These are phyloP conservation scores for Sphaerophoria rueppellii DNA, from an alignment of 2,888 invertebrate species.

Conservation along the genomic window DNA sequence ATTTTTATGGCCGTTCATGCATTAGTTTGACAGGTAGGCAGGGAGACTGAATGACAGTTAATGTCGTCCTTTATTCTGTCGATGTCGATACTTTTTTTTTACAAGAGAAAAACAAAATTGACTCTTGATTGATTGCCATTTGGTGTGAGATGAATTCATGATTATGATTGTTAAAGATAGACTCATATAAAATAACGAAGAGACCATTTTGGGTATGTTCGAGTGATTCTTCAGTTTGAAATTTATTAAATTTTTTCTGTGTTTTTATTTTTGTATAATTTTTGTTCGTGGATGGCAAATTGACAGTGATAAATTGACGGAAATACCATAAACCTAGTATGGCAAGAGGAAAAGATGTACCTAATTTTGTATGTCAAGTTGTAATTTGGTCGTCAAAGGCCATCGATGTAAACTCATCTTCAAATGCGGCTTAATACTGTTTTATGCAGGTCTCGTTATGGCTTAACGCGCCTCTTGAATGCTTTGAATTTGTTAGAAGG, in stretches of 20 bases:
- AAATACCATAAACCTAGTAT: conserved; percentile 24
- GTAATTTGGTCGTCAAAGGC: not conserved
- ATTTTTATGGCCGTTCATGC: conserved; percentile 56
- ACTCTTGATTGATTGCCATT: conserved; percentile 68
- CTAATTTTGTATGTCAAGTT: conserved; percentile 13
- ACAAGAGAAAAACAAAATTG: conserved; percentile 54
- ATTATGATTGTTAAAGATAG: conserved; percentile 55
- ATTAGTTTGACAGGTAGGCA: conserved; percentile 47
- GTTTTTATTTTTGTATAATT: not conserved
- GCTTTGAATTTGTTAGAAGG: too few species aligned
- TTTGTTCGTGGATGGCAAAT: conserved; percentile 38
- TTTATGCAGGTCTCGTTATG: too few species aligned
- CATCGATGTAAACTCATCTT: not conserved
- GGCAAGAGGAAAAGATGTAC: not conserved
- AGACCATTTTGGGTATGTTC: not conserved
- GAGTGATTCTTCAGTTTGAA: conserved; percentile 11
- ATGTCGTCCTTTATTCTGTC: conserved; percentile 70
- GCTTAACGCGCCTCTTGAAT: too few species aligned
- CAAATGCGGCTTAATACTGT: too few species aligned
- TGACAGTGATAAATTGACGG: conserved; percentile 47
- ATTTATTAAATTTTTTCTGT: not conserved
- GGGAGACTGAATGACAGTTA: conserved; percentile 56
- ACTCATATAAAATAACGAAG: not conserved
- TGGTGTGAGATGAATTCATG: conserved; percentile 70
- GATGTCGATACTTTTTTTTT: conserved; percentile 60